A percentile compares a stretch with the other conserved stretches of the same genome.
Conservation (phyloP, 37 sponge, comb jelly and placozoan genomes). For the Bolinopsis microptera region DNA sequence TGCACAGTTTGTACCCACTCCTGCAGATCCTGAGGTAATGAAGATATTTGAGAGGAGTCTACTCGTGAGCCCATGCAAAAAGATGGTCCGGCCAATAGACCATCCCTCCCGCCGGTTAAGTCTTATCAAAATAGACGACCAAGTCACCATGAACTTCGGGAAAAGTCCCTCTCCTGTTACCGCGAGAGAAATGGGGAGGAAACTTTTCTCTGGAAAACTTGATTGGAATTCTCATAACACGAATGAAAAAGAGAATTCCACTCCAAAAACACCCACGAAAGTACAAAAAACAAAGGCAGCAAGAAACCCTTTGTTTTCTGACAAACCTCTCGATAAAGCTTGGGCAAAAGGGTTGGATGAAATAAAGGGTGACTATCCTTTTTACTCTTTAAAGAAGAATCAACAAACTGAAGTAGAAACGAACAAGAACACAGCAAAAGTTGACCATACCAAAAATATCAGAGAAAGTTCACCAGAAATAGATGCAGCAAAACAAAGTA, state of each 20-base stretch:
- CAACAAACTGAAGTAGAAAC: not conserved
- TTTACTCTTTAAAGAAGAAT: slow-evolving; percentile 3
- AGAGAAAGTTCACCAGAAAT: not conserved
- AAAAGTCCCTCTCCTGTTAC: slow-evolving; percentile 44
- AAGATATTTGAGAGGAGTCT: slow-evolving; percentile 56
- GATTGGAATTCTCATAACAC: not conserved
- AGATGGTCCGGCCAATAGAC: not conserved
- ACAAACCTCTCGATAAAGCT: slow-evolving; percentile 9
- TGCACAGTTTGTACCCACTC: not conserved
- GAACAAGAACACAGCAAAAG: not conserved
- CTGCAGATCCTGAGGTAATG: slow-evolving; percentile 14
- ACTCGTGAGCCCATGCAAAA: not conserved
- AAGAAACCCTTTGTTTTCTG: not conserved
- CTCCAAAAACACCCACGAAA: not conserved
- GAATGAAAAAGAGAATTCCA: not conserved
- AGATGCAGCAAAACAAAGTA: not conserved
- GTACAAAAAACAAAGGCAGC: not conserved
- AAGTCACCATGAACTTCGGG: not conserved
- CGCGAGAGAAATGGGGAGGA: slow-evolving; percentile 44
- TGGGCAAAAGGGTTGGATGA: slow-evolving; percentile 53
- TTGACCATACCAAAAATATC: not conserved
- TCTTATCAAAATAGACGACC: slow-evolving; percentile 23
- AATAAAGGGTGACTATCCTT: slow-evolving; percentile 17
- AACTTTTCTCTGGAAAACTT: slow-evolving; percentile 30
- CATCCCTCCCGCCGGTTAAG: not conserved